Evolutionary conservation across 2,888 invertebrate species (phyloP), one percentile per base, ranked within the genome.

Genomic region (Galerucella nymphaeae): DNA sequence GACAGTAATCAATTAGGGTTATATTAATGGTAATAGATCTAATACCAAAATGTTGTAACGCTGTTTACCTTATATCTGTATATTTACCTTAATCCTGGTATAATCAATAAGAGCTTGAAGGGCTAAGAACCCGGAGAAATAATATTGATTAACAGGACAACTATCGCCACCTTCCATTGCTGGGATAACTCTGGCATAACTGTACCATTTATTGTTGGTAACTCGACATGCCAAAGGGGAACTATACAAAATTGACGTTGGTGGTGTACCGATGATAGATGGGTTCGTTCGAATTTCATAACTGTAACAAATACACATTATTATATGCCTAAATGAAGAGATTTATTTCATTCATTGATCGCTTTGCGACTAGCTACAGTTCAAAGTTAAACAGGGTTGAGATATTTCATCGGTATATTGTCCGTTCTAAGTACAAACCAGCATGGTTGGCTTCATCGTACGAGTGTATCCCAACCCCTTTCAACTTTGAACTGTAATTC

Each of bases 281-380:
- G 93, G 93, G 85, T 93, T 93, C 11, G 92, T 92, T 76, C 93
- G 88, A 80, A 94, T 93, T 79, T 93, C 92, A 83, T 93, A 94
- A 76, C 92, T 93, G 83, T 23, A 23, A 66, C 9, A 53, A 66
- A 66, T 63, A 70, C 45, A 45, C 13, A n/a, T n/a, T n/a, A n/a
- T n/a, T n/a, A 4, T 45, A 45, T 45, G 11, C 11, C 10, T 42
- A 13, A 13, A 13, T 45, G 13, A 13, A 45, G 2, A 45, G 30
- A 30, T 30, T 30, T 30, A 6, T 8, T 30, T 8, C 2, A 30
- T 30, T 30, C 5, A 30, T 30, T 30, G 23, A 3, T 23, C 23
- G 23, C 2, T 23, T 3, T 23, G 23, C 23, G 23, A 23, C 23
- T 23, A 23, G n/a, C n/a, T n/a, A n/a, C n/a, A n/a, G n/a, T n/a